These are phyloP conservation scores for Leptodactylus fallax DNA, from an alignment of 2,797 vertebrate genomes.

Conservation along the genomic window DNA sequence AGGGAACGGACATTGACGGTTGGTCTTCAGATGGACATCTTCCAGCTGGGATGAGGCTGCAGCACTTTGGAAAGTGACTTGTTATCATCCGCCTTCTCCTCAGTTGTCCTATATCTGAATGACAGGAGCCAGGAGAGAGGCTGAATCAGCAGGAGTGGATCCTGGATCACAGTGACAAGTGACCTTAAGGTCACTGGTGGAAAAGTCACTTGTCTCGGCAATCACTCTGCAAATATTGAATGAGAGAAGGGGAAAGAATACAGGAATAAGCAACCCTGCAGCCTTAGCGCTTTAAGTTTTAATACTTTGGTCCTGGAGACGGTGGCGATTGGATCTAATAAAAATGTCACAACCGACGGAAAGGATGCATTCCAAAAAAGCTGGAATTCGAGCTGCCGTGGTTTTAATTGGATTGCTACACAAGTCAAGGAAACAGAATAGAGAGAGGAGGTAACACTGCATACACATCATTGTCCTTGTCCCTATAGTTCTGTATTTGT, in stretches of 20 bases:
- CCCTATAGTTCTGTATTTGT: not conserved
- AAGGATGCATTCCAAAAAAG: conserved; percentile 86
- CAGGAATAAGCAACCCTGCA: not conserved
- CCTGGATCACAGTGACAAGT: conserved; percentile 59
- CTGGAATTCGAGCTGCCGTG: conserved; percentile 91
- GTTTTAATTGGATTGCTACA: conserved; percentile 95
- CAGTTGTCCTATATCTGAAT: not conserved
- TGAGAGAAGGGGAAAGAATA: conserved; percentile 21
- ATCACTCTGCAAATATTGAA: conserved; percentile 57
- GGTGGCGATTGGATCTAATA: conserved; percentile 73
- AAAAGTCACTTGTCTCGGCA: conserved; percentile 69
- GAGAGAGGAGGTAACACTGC: conserved; percentile 75
- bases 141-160: not conserved
- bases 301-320: conserved; percentile 67
- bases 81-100: not conserved
- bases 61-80: conserved; percentile 56
- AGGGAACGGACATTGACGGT: not conserved
- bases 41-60: conserved; percentile 30
- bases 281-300: conserved; percentile 48
- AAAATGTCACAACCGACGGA: conserved; percentile 78
- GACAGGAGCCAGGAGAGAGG: not conserved
- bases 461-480: not conserved
- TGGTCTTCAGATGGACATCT: conserved; percentile 41
- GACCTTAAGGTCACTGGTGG: conserved; percentile 71
- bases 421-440: conserved; percentile 88